Evolutionary conservation across 2,797 vertebrate species (phyloP).

Genomic region (Liasis olivaceus): DNA sequence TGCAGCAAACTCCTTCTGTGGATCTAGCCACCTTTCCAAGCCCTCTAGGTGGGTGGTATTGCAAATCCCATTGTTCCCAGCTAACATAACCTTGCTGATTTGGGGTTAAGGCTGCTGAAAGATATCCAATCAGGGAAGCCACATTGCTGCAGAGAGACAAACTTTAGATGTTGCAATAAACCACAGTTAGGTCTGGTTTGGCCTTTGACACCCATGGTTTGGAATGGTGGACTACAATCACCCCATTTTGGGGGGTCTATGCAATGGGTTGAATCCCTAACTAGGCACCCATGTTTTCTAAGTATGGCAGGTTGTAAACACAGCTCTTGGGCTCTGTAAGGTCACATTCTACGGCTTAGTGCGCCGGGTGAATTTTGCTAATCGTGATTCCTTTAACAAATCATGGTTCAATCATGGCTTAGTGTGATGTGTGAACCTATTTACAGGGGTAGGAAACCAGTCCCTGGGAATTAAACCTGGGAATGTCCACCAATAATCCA

Average conservation of each 20-base stretch:
- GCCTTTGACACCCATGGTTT: neutral
- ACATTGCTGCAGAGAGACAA: neutral
- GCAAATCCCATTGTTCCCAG: neutral
- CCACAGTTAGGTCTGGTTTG: neutral
- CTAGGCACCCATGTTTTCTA: neutral
- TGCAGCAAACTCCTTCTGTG: neutral
- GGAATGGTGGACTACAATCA: neutral
- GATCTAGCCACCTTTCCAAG: neutral
- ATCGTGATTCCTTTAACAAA: neutral
- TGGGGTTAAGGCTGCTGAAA: neutral
- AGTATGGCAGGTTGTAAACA: neutral
- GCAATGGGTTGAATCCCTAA: neutral
- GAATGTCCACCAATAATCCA: neutral
- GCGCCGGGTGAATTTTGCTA: neutral
- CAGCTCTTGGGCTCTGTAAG: neutral
- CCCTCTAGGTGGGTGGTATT: neutral
- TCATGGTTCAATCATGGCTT: neutral
- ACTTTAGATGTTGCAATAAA: neutral
- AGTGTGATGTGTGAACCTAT: neutral
- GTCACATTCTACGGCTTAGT: neutral
- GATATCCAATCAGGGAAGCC: neutral
- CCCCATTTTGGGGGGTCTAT: neutral
- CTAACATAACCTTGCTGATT: neutral
- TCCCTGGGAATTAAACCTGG: neutral
- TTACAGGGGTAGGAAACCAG: neutral